Conservation (phyloP, 2,113 vertebrate genomes). For the Tachysurus vachellii region DNA sequence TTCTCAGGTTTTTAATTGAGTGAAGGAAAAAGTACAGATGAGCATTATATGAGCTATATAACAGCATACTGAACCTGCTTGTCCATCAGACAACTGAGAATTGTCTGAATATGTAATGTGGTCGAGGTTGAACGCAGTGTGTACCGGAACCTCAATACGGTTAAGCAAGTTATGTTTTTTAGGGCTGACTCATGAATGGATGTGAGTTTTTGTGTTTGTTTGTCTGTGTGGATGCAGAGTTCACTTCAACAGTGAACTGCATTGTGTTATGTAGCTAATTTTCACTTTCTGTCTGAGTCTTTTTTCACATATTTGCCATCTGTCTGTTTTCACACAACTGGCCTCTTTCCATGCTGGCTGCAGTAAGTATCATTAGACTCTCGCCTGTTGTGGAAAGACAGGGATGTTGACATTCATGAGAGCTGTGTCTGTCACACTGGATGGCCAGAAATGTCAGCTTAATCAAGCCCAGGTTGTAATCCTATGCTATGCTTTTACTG, state of each 20-base stretch:
- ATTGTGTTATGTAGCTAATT: neutral
- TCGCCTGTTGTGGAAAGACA: conserved; percentile 15
- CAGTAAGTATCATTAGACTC: conserved; percentile 19
- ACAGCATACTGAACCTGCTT: neutral
- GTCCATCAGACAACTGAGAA: neutral
- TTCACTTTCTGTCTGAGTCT: neutral
- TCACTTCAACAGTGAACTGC: neutral
- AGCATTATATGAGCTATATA: neutral
- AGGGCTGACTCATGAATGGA: neutral
- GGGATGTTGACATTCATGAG: conserved; percentile 26
- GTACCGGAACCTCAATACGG: neutral
- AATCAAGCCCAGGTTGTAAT: conserved; percentile 29
- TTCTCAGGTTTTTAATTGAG: no score
- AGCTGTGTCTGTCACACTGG: neutral
- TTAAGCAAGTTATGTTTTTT: neutral
- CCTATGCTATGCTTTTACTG: neutral
- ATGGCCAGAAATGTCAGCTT: conserved; percentile 13
- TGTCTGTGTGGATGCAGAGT: neutral
- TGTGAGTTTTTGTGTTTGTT: neutral
- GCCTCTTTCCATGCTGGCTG: conserved; percentile 14
- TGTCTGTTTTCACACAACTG: conserved; percentile 24
- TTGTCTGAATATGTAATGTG: neutral
- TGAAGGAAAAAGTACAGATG: neutral
- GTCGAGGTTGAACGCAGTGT: neutral
- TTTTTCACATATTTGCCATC: conserved; percentile 5